Conservation (phyloP, 2,797 vertebrate species). For the Sylvilagus floridanus region DNA sequence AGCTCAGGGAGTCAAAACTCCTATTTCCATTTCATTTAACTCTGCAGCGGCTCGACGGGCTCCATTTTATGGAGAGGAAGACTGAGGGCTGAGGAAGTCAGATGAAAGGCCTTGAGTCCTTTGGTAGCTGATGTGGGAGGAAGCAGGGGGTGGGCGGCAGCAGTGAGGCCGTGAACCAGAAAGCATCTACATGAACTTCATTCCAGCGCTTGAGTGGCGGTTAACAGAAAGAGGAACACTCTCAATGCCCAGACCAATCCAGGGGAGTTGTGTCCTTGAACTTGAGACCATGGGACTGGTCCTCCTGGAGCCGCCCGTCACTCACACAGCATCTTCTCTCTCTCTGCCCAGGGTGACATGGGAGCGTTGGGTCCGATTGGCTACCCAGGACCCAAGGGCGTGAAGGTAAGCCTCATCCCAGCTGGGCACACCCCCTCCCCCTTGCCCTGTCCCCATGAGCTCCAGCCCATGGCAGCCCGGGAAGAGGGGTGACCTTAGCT, state of each 20-base stretch:
- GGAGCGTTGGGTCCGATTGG: slow-evolving; percentile 94
- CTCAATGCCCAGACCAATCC: neutral
- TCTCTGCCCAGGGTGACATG: slow-evolving; percentile 94
- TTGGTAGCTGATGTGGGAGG: neutral
- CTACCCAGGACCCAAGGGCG: slow-evolving; percentile 94
- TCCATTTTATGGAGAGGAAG: neutral
- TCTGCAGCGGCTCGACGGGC: neutral
- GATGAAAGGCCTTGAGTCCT: neutral
- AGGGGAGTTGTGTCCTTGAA: neutral
- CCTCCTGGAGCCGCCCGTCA: neutral
- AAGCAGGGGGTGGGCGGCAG: neutral
- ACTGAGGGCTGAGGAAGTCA: neutral
- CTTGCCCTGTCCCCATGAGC: too few species aligned
- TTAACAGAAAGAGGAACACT: neutral
- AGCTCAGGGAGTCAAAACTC: neutral
- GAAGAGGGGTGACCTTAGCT: neutral
- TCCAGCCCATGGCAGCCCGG: neutral
- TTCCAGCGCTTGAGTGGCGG: neutral
- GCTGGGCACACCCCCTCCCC: too few species aligned
- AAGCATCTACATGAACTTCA: neutral
- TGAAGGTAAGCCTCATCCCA: slow-evolving; percentile 92
- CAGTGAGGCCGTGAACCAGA: fast-evolving
- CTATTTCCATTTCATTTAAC: neutral
- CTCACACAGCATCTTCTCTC: slow-evolving; percentile 26
- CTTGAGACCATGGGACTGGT: too few species aligned